A percentile compares a stretch with the other conserved stretches of the same genome.
Conservation (phyloP, 2,888 invertebrate genomes). For the Lycocerus yunnanus region DNA sequence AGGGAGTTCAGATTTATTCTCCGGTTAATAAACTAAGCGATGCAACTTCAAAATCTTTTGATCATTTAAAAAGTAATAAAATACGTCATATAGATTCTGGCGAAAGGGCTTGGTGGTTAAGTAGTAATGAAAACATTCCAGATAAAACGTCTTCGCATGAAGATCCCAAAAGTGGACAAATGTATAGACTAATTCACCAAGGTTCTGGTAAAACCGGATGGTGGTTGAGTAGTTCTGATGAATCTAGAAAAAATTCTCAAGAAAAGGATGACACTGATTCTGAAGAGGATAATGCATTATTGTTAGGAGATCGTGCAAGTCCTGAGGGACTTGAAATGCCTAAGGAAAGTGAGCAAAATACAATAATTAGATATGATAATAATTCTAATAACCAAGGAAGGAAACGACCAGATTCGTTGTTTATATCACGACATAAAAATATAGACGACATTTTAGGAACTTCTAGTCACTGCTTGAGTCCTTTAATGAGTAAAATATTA, state of each 20-base stretch:
- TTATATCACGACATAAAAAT: conserved; percentile 83
- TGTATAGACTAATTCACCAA: conserved; percentile 54
- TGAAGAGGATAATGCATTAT: conserved; percentile 58
- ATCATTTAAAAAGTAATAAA: conserved; percentile 60
- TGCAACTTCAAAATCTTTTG: conserved; percentile 39
- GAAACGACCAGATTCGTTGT: conserved; percentile 59
- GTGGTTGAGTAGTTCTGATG: conserved; percentile 58
- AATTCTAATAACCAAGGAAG: conserved; percentile 51
- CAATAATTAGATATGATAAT: conserved; percentile 75
- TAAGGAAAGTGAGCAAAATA: conserved; percentile 53
- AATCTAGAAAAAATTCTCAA: conserved; percentile 50
- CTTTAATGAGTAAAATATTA: conserved; percentile 63
- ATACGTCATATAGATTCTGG: conserved; percentile 71
- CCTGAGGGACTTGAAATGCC: conserved; percentile 74
- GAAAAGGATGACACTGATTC: conserved; percentile 55
- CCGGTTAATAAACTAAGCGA: conserved; percentile 23
- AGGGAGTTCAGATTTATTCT: conserved; percentile 60
- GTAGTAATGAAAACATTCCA: conserved; percentile 52
- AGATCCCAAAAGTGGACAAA: conserved; percentile 12
- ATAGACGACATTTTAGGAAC: conserved; percentile 88
- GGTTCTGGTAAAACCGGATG: conserved; percentile 60
- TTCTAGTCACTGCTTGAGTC: conserved; percentile 64
- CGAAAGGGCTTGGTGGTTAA: conserved; percentile 72
- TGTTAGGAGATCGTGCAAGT: conserved; percentile 77
- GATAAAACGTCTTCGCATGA: conserved; percentile 26